Percentiles rank a stretch among this genome's conserved stretches.
These are phyloP conservation scores for Polydesmus complanatus DNA, from an alignment of 2,888 invertebrate genomes.

Conservation along the genomic window DNA sequence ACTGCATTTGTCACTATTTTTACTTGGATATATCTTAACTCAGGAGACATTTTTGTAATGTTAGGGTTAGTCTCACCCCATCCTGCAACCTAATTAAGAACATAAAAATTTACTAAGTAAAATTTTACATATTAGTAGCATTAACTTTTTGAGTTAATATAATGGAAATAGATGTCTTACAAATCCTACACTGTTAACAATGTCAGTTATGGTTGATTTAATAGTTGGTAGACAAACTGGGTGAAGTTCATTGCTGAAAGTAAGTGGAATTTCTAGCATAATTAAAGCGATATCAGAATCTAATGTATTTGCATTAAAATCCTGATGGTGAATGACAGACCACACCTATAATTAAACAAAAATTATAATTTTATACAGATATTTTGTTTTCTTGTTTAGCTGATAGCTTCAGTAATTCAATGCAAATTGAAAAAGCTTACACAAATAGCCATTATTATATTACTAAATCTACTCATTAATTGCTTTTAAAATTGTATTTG, in stretches of 20 bases:
- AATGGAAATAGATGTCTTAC: too few species aligned
- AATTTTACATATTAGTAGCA: too few species aligned
- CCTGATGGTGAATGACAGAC: constrained; percentile 20
- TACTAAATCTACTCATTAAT: too few species aligned
- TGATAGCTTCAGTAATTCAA: too few species aligned
- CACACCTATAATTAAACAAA: constrained; percentile 1
- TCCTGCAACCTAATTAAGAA: constrained; percentile 20
- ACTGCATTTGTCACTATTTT: constrained; percentile 18
- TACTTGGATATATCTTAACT: constrained; percentile 18
- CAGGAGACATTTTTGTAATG: constrained; percentile 18
- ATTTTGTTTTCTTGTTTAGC: too few species aligned
- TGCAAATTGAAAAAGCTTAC: too few species aligned
- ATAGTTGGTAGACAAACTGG: constrained; percentile 20
- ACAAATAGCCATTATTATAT: too few species aligned
- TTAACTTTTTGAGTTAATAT: too few species aligned
- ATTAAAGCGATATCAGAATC: constrained; percentile 21
- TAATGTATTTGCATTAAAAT: constrained; percentile 18
- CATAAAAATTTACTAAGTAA: too few species aligned
- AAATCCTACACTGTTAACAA: not conserved
- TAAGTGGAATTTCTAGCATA: constrained; percentile 16
- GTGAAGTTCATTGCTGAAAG: constrained; percentile 17
- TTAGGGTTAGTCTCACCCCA: constrained; percentile 21
- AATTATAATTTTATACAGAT: not conserved
- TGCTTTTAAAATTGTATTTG: too few species aligned
- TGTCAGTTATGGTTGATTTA: constrained; percentile 8